Evolutionary conservation across 2,888 invertebrate species (phyloP).

Genomic region (Xestia rhomboidea): DNA sequence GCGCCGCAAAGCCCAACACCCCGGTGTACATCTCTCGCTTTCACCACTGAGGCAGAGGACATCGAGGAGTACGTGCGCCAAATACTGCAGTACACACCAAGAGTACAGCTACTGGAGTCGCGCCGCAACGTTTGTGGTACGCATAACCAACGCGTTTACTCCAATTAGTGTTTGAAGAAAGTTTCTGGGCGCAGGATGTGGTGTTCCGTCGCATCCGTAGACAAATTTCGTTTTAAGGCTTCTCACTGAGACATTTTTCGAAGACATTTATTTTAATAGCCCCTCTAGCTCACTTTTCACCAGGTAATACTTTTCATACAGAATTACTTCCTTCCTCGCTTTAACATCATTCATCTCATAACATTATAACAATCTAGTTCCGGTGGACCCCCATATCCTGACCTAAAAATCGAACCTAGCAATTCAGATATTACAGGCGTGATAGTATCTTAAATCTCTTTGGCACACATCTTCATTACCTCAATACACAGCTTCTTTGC

Average conservation of each 20-base stretch:
- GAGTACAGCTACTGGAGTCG: not conserved
- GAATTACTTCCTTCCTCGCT: too few species aligned
- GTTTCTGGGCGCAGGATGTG: too few species aligned
- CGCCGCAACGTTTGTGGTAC: not conserved
- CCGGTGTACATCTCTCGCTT: not conserved
- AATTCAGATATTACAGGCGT: too few species aligned
- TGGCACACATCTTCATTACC: not conserved
- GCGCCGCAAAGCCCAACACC: not conserved
- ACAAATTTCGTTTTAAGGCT: not conserved
- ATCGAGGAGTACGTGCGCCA: not conserved
- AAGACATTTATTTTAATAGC: not conserved
- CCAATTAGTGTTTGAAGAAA: too few species aligned
- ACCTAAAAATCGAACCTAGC: too few species aligned
- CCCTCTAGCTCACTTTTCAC: not conserved
- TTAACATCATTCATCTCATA: too few species aligned
- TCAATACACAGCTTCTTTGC: slow-evolving; percentile 6
- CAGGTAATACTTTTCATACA: too few species aligned
- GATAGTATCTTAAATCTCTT: not conserved
- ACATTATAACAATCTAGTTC: too few species aligned
- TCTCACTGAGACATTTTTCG: not conserved
- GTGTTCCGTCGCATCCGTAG: too few species aligned
- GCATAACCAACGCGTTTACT: not conserved
- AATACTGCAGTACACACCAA: not conserved
- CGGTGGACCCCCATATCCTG: too few species aligned
- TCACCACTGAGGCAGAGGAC: not conserved